Evolutionary conservation across 1,140 invertebrate species (phyloP).

Genomic region (Pogonomyrmex californicus): DNA sequence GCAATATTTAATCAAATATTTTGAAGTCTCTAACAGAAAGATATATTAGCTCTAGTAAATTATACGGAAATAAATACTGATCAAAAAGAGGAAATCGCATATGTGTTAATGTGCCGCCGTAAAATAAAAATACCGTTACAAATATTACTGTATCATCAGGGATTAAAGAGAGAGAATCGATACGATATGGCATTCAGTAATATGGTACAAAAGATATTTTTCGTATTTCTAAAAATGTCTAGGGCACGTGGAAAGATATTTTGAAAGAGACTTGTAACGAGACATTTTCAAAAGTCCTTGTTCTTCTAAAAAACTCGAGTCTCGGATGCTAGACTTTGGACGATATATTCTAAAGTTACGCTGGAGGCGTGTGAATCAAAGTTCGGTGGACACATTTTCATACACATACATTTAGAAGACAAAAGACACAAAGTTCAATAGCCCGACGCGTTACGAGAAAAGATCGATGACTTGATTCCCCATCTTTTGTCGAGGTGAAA

Average conservation of each 20-base stretch:
- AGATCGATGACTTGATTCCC: conserved; percentile 55
- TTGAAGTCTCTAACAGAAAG: conserved; percentile 2
- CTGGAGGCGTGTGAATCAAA: conserved; percentile 23
- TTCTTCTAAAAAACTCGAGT: conserved; percentile 24
- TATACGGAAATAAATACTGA: conserved; percentile 2
- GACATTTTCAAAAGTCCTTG: conserved; percentile 17
- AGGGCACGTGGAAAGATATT: background rate
- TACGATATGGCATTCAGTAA: background rate
- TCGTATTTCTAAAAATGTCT: conserved; percentile 27
- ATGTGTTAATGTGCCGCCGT: background rate
- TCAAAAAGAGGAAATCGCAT: background rate
- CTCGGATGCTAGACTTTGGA: background rate
- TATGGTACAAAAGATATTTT: background rate
- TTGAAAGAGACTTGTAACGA: conserved; percentile 9
- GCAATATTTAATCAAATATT: conserved; percentile 33
- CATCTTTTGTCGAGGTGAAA: background rate
- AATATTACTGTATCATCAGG: background rate
- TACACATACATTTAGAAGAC: conserved; percentile 33
- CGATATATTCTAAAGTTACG: conserved; percentile 28
- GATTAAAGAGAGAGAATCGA: background rate
- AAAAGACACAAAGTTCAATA: conserved; percentile 46
- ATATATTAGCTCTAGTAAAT: conserved; percentile 18
- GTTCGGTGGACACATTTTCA: conserved; percentile 46
- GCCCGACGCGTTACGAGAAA: background rate
- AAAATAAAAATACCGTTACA: background rate